These are phyloP conservation scores for Odontocerum albicorne DNA, from an alignment of 2,888 invertebrate species.

Conservation along the genomic window DNA sequence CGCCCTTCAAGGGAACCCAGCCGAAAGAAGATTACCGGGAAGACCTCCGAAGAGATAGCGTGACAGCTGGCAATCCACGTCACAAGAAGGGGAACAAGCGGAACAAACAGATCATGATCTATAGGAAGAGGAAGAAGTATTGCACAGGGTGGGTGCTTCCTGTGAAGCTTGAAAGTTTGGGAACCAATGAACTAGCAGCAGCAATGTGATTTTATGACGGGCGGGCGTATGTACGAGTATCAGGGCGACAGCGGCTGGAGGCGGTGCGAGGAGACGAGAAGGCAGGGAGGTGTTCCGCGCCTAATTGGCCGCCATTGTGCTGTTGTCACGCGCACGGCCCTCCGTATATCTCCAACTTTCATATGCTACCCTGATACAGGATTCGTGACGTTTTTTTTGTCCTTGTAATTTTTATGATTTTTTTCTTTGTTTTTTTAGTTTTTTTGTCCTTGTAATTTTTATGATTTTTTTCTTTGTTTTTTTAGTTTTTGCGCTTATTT, in stretches of 20 bases:
- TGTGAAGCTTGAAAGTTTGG: too few relatives aligned
- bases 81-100: too few relatives aligned
- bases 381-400: neutral
- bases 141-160: too few relatives aligned
- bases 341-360: neutral
- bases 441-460: neutral
- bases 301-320: conserved; percentile 35
- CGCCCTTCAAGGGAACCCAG: too few relatives aligned
- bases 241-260: conserved; percentile 10
- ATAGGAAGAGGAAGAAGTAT: too few relatives aligned
- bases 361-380: neutral
- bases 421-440: too few relatives aligned
- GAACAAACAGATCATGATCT: too few relatives aligned
- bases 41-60: too few relatives aligned
- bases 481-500: neutral
- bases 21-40: too few relatives aligned
- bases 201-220: neutral
- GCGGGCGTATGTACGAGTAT: neutral
- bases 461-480: neutral
- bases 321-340: conserved; percentile 30
- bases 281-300: conserved; percentile 17
- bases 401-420: too few relatives aligned
- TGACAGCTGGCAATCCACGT: too few relatives aligned
- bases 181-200: neutral
- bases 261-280: conserved; percentile 6